Base-by-base conservation (phyloP, 2,113 vertebrate genomes). In the Oreotrochilus melanogaster region DNA sequence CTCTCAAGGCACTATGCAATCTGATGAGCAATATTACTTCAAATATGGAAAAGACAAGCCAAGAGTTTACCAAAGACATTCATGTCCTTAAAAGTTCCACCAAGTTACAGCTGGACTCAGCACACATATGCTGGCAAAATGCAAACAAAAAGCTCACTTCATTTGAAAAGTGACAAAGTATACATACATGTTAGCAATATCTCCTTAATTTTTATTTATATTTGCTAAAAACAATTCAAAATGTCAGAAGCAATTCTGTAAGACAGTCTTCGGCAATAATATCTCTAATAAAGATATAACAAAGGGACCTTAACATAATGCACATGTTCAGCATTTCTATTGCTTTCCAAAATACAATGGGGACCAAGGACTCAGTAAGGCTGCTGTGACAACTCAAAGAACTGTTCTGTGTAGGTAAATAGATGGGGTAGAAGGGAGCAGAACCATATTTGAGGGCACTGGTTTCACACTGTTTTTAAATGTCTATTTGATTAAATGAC, bases 1-100 rank as follows among this genome's bases (percentile, higher is more conserved):
- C 90, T 91, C 76, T 92, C 86, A 91, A 94, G 90, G 58, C 88
- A 92, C 81, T 17, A 24, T 51, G 71, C 53, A 92, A 90, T 47
- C 61, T 92, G 76, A 87, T 42, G 58, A 89, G n/a, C 35, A 81
- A 12, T 48, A 76, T 42, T 35, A 92, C 82, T 91, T 67, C 91
- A 82, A 92, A 94, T 45, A 95, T 3, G 37, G 57, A 94, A 84
- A 96, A 90, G 1, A 88, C 54, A 89, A 33, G 45, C 27, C 73
- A 93, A 31, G 53, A 66, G 35, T 48, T 85, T 37, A 85, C 35
- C 60, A 58, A 74, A 87, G 27, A 73, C 30, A 70, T 58, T 61
- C 31, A 30, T 33, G 73, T 54, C 60, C 96, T 75, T n/a, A 79
- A 47, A 91, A 61, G 17, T 35, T 23, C 39, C 35, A 53, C 14